phyloP scores from a whole-genome alignment of 2,888 invertebrate genomes.

The Hirtodrosophila cameraria region DNA sequence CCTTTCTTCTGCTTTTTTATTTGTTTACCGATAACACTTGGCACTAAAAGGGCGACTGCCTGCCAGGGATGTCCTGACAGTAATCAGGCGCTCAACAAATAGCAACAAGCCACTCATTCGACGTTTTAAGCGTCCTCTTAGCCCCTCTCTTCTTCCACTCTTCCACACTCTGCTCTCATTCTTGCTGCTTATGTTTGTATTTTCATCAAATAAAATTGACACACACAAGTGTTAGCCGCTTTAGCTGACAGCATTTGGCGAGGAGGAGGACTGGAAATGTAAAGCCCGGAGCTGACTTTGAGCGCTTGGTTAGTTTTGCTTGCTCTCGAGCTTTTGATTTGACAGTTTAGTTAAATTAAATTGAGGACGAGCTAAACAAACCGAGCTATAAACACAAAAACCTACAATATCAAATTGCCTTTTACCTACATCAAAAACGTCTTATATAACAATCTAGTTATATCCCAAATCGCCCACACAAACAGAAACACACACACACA shows the following conservation, averaged over 20 bases:
- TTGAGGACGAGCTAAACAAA: constrained; percentile 58
- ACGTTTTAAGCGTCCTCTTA: not conserved
- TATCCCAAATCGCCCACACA: constrained; percentile 68
- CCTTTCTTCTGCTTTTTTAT: constrained; percentile 65
- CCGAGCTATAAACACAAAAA: constrained; percentile 15
- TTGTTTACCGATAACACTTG: constrained; percentile 80
- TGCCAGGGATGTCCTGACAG: constrained; percentile 63
- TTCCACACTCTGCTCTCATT: constrained; percentile 1
- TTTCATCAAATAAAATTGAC: constrained; percentile 80
- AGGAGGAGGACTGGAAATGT: constrained; percentile 5
- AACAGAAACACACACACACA: constrained; percentile 39
- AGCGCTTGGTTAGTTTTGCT: constrained; percentile 73
- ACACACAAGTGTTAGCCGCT: constrained; percentile 80
- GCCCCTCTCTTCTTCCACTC: not conserved
- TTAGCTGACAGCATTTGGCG: constrained; percentile 63
- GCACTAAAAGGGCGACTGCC: constrained; percentile 68
- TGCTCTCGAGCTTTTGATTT: constrained; percentile 72
- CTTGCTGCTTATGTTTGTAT: constrained; percentile 65
- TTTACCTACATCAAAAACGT: constrained; percentile 78
- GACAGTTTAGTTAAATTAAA: constrained; percentile 80
- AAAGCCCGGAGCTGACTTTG: constrained; percentile 52
- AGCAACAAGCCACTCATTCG: constrained; percentile 74
- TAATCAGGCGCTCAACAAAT: constrained; percentile 80
- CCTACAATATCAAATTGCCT: constrained; percentile 61
- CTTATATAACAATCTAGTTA: constrained; percentile 76